Percentiles rank a stretch among this genome's conserved stretches.
Conservation (phyloP, 2,888 invertebrate genomes). For the Caradrina clavipalpis region DNA sequence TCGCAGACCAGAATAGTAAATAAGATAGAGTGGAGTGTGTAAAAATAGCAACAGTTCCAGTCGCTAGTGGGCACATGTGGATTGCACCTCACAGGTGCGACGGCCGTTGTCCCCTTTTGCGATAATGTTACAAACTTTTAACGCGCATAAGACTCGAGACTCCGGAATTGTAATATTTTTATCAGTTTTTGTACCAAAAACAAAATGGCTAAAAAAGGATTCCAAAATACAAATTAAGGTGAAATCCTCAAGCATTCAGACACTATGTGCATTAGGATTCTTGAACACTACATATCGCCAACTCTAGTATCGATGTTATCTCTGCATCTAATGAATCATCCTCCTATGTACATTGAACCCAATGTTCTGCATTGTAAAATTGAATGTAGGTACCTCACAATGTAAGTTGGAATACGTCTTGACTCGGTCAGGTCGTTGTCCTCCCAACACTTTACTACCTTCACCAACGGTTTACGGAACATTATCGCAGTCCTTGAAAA, state of each 20-base stretch:
- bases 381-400: slow-evolving; percentile 79
- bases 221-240: not conserved
- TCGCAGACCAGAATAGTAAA: slow-evolving; percentile 91
- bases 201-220: not conserved
- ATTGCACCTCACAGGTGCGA: slow-evolving; percentile 89
- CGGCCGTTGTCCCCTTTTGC: slow-evolving; percentile 83
- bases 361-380: slow-evolving; percentile 84
- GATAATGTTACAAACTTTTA: slow-evolving; percentile 47
- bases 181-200: not conserved
- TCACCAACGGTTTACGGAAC: slow-evolving; percentile 85
- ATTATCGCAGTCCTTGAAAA: slow-evolving; percentile 86
- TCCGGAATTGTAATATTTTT: slow-evolving; percentile 13
- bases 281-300: slow-evolving; percentile 63
- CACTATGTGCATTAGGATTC: slow-evolving; percentile 35
- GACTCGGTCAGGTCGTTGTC: slow-evolving; percentile 88
- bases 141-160: slow-evolving; percentile 14
- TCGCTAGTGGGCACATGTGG: slow-evolving; percentile 83
- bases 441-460: slow-evolving; percentile 85
- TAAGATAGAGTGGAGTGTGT: slow-evolving; percentile 89
- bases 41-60: slow-evolving; percentile 90
- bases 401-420: slow-evolving; percentile 85
- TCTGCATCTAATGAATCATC: slow-evolving; percentile 81
- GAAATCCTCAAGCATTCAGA: slow-evolving; percentile 25
- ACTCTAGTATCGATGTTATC: slow-evolving; percentile 76
- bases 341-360: slow-evolving; percentile 80